Base-by-base conservation (phyloP, 2,888 invertebrate genomes). In the Argynnis bischoffii region DNA sequence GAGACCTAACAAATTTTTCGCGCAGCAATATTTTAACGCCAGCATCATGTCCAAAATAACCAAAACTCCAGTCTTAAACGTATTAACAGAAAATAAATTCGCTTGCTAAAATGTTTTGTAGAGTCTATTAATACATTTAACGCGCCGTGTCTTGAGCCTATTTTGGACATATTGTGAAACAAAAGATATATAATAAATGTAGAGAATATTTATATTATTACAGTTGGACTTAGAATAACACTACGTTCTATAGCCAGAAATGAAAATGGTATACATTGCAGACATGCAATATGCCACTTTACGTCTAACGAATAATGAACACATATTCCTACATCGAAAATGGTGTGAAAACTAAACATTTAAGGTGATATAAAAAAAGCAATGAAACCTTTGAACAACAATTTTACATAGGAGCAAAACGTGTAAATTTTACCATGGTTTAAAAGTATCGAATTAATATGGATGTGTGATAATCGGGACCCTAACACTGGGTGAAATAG, bases 281-380 rank as follows among this genome's bases (percentile, higher is more conserved):
- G 14, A 63, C 76, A 76, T 76, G 76, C 76, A 74, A 51, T 48
- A 71, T 66, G 51, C 69, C 61, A 66, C 71, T 74, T 75, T 74
- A 78, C 72, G 70, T 69, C 79, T 79, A 83, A 79, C 75, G 74
- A 71, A 75, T 66, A 75, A 71, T 69, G 63, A 57, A 46, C 68
- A 72, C 18, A 72, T 72, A 75, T 78, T 68, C 79, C 77, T 85
- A 82, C 85, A 85, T 86, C 85, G 86, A 87, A 87, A 89, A 89
- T 89, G 88, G 85, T 89, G 89, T 84, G 78, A 81, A 81, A 84
- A 84, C 83, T 81, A 81, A 84, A 83, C 81, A 85, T 75, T 74
- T 76, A 84, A 85, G 83, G 84, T 77, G 75, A 82, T 78, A 78
- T 78, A 76, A 82, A 81, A 80, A 81, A 70, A 86, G 86, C 84